These are phyloP conservation scores for Pentalonia nigronervosa DNA, from an alignment of 1,140 invertebrate species.

Conservation along the genomic window DNA sequence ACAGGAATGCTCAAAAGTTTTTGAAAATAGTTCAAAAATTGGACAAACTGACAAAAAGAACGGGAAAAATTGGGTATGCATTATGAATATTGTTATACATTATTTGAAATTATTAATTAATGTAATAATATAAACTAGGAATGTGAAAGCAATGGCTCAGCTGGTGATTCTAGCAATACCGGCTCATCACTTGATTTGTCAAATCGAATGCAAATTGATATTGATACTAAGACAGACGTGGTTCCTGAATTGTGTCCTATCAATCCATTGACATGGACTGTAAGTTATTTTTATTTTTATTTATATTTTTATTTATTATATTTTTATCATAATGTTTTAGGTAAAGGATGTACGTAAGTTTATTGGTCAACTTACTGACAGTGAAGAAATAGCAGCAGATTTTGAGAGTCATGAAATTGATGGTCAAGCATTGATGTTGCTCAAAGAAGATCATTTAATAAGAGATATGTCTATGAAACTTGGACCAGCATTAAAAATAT, in stretches of 20 bases:
- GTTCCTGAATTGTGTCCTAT: constrained; percentile 65
- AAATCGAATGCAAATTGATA: constrained; percentile 61
- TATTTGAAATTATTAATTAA: neutral
- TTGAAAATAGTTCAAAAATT: constrained; percentile 42
- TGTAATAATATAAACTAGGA: neutral
- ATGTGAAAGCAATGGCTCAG: constrained; percentile 55
- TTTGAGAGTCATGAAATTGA: constrained; percentile 96
- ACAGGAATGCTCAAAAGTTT: constrained; percentile 56
- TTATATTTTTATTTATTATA: neutral
- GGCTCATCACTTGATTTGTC: constrained; percentile 62
- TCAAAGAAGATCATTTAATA: constrained; percentile 96
- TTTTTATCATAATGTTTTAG: constrained; percentile 49
- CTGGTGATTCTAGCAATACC: constrained; percentile 50
- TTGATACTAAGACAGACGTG: constrained; percentile 64
- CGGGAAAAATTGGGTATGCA: constrained; percentile 47
- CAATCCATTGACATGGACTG: constrained; percentile 80
- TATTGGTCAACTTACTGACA: constrained; percentile 72
- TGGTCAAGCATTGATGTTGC: constrained; percentile 89
- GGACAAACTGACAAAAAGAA: constrained; percentile 32
- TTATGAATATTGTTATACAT: neutral
- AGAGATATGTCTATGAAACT: constrained; percentile 94
- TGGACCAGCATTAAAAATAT: constrained; percentile 93
- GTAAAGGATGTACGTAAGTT: constrained; percentile 63
- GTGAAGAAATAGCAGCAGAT: constrained; percentile 92
- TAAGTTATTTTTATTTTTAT: constrained; percentile 64